Base-by-base conservation (phyloP, 2,888 invertebrate genomes). In the Hirtodrosophila trivittata region DNA sequence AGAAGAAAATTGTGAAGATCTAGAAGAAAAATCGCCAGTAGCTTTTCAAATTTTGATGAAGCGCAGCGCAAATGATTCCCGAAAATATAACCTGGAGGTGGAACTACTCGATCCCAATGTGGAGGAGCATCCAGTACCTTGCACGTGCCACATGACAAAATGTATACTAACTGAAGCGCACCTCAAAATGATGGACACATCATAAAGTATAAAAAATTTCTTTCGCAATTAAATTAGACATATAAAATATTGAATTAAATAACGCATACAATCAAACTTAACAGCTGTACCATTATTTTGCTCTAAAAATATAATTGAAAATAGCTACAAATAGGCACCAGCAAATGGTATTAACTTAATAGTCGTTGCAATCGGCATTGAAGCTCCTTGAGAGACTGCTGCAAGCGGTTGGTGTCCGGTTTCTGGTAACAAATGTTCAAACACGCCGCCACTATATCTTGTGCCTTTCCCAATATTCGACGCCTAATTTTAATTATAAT, bases 361-460 rank as follows among this genome's bases (percentile, higher is more conserved):
- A 84, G 74, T 18, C 89, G 86, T 57, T 90, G 89, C 45, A 91
- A 69, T 38, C 89, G 88, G 52, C 88, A 89, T 71, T 91, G 91
- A 25, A 91, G 86, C 64, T 91, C 90, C 74, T 91, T 90, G 3
- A 92, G 87, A 51, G 92, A 90, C 62, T 92, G 91, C 55, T 94
- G 93, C 50, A 96, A 91, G 16, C 92, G 90, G 41, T 92, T 92
- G 1, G 94, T 93, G 70, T 93, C 93, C n/a, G 94, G 92, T 89
- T 95, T 95, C 76, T 94, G 94, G 89, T 96, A 95, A 35, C 96
- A 92, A 76, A 94, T 94, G 52, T 95, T 95, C 63, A 96, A 91
- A 84, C 95, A 94, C 57, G 93, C 93, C 0, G 95, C 94, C 42
- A 95, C 93, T n/a, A 94, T 93, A 87, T 96, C 96, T 84, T 95